Evolutionary conservation across 2,888 invertebrate genomes (phyloP), one percentile per base, ranked within the genome.

Genomic region (Noctua pronuba): DNA sequence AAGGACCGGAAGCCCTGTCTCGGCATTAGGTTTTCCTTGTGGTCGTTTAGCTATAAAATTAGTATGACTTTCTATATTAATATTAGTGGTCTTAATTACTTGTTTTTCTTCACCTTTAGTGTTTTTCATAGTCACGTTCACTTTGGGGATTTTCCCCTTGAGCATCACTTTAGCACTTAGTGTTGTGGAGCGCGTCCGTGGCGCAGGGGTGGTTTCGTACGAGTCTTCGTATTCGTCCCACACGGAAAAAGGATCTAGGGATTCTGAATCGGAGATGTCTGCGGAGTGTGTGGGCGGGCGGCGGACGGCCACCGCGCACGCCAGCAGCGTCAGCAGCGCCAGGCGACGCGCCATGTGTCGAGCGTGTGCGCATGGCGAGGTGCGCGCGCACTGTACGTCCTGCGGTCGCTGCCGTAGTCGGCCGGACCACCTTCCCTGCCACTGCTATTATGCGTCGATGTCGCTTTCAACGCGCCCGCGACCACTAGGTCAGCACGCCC

Each of bases 331-430:
- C 86, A 95, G 95, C 95, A 96, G 96, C 96, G 96, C 94, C 96
- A 95, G 94, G 94, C 95, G 96, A 95, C 95, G 96, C 96, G 96
- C 96, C 96, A 96, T 96, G 94, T 91, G 95, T 91, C 92, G 93
- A 91, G 92, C 94, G 96, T 96, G 95, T 96, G 95, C 93, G 95
- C 97, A 96, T 97, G 96, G 94, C 96, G 96, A 94, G 95, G 94
- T 95, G 96, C 96, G 94, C 94, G 95, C 92, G 96, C 96, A 95
- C 96, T 96, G 92, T 96, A 95, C 92, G 87, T 91, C 89, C 87
- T 88, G 88, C 85, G 83, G 88, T 89, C 86, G 86, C 89, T 82
- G 90, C 86, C 87, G 79, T 86, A 89, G 86, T 89, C 87, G 88
- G 87, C 88, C 89, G 89, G 87, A 88, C 92, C 93, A 92, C 93